These are phyloP conservation scores for Trachythela sp. DNA, from an alignment of 64 coral and sea anemone species.

Conservation along the genomic window DNA sequence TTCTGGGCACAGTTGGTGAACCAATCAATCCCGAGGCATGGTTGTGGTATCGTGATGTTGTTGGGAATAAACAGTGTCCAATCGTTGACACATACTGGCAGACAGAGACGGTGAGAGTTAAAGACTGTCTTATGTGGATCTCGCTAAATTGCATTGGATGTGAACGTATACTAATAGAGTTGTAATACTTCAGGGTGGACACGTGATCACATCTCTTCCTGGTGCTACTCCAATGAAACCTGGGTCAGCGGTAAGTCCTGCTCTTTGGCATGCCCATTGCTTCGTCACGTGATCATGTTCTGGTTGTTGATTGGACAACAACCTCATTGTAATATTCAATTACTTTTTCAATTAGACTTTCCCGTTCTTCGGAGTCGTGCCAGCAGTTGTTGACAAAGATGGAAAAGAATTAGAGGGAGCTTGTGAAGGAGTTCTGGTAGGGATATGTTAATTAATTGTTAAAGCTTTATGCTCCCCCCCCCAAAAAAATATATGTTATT, in stretches of 20 bases:
- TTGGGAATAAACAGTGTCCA: constrained; percentile 63
- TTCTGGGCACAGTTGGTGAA: constrained; percentile 94
- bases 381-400: constrained; percentile 86
- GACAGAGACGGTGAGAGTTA: constrained; percentile 78
- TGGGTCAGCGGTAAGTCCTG: constrained; percentile 80
- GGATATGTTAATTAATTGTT: not conserved
- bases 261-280: too few species aligned
- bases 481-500: too few species aligned
- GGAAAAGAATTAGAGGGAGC: constrained; percentile 83
- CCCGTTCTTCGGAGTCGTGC: constrained; percentile 92
- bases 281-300: not conserved
- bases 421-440: constrained; percentile 89
- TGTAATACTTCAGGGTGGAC: constrained; percentile 69
- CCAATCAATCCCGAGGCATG: constrained; percentile 95
- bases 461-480: too few species aligned
- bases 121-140: not conserved
- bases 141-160: not conserved
- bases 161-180: not conserved
- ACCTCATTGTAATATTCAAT: not conserved
- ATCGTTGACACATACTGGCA: constrained; percentile 99
- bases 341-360: constrained; percentile 59
- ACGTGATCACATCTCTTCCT: constrained; percentile 81
- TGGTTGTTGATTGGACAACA: not conserved
- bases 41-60: constrained; percentile 90
- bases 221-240: constrained; percentile 91